Percentiles rank a stretch among this genome's conserved stretches.
Conservation (phyloP, 2,888 invertebrate species). For the Drosophila mulleri region DNA sequence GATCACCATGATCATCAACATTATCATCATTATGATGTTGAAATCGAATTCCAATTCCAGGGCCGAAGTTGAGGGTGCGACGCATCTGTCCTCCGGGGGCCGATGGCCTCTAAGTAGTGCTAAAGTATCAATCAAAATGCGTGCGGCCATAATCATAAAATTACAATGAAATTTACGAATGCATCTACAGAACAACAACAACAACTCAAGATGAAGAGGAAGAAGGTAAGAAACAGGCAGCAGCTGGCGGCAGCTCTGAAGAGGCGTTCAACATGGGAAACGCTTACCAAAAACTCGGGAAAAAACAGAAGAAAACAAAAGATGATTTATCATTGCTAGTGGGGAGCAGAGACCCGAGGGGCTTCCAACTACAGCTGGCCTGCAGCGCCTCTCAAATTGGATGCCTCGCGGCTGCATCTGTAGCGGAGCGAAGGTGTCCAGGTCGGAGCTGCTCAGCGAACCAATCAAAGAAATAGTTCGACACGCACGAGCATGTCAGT, state of each 20-base stretch:
- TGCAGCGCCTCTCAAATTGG: constrained; percentile 70
- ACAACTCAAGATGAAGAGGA: not conserved
- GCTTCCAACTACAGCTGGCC: constrained; percentile 18
- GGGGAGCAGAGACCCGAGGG: constrained; percentile 3
- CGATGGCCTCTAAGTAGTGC: constrained; percentile 72
- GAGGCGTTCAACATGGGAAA: constrained; percentile 58
- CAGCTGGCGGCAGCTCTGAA: constrained; percentile 44
- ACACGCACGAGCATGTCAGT: not conserved
- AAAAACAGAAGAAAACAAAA: constrained; percentile 59
- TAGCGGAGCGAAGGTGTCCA: constrained; percentile 4
- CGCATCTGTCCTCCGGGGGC: constrained; percentile 18
- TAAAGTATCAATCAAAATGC: constrained; percentile 80
- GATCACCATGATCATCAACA: constrained; percentile 16
- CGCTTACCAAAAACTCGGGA: constrained; percentile 53
- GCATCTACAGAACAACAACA: constrained; percentile 31
- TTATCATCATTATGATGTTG: constrained; percentile 30
- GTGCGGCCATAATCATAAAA: constrained; percentile 79
- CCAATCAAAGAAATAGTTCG: not conserved
- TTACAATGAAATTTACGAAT: constrained; percentile 78
- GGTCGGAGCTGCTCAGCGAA: not conserved
- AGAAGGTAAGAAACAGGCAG: constrained; percentile 29
- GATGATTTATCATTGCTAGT: constrained; percentile 74
- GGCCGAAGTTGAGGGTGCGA: constrained; percentile 26
- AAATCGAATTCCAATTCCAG: constrained; percentile 55
- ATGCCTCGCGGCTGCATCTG: constrained; percentile 30